Conservation (phyloP, 1,140 invertebrate species). For the Drosophila watanabei region DNA sequence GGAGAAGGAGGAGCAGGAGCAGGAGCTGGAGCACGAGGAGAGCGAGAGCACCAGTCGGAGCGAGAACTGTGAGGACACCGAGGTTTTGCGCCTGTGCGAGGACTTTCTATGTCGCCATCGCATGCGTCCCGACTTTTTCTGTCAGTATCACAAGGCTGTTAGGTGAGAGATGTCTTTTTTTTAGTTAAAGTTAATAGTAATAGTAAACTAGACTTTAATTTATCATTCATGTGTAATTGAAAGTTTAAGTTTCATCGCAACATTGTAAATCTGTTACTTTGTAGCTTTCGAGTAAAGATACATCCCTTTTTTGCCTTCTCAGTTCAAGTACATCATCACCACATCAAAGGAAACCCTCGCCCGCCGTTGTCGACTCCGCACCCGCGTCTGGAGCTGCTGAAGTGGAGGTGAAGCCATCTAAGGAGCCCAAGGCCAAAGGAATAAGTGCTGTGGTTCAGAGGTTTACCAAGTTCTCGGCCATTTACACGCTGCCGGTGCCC, state of each 20-base stretch:
- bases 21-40: conserved; percentile 7
- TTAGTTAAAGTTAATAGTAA: not conserved
- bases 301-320: not conserved
- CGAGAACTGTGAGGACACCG: conserved; percentile 58
- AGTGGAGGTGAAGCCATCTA: conserved; percentile 27
- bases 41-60: conserved; percentile 49
- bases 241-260: not conserved
- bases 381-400: not conserved
- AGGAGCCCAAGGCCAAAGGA: conserved; percentile 32
- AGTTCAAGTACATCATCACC: conserved; percentile 68
- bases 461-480: conserved; percentile 78
- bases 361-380: conserved; percentile 9
- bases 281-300: not conserved
- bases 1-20: not conserved
- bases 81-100: conserved; percentile 88
- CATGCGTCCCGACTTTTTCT: conserved; percentile 89
- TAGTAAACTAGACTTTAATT: too few relatives aligned
- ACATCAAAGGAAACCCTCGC: conserved; percentile 64
- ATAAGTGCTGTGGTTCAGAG: conserved; percentile 57
- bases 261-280: not conserved
- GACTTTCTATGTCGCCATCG: conserved; percentile 88
- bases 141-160: conserved; percentile 86
- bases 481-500: conserved; percentile 78
- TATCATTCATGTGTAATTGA: not conserved
- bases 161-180: conserved; percentile 47